Evolutionary conservation across 2,888 invertebrate genomes (phyloP).

Genomic region (Hirtodrosophila cameraria): DNA sequence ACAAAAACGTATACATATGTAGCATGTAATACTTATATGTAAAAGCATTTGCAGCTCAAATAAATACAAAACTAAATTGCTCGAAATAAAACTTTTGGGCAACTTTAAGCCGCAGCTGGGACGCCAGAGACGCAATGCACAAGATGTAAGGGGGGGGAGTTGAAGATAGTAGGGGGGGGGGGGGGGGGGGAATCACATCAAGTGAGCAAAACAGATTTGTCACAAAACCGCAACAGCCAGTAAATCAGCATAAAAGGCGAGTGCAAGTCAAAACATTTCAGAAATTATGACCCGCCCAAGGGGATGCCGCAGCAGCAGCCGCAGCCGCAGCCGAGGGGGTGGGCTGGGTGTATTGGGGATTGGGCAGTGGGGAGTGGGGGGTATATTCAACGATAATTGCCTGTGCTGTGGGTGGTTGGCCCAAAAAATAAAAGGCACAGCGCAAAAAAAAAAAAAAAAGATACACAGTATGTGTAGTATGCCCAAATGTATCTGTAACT

Average conservation of each 20-base stretch:
- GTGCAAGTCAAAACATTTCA: slow-evolving; percentile 78
- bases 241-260: slow-evolving; percentile 78
- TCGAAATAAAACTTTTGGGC: slow-evolving; percentile 69
- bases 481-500: slow-evolving; percentile 14
- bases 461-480: slow-evolving; percentile 12
- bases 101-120: slow-evolving; percentile 60
- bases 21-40: slow-evolving; percentile 12
- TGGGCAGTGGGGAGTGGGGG: background rate
- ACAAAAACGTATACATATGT: slow-evolving; percentile 11
- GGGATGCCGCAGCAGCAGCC: slow-evolving; percentile 53
- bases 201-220: slow-evolving; percentile 79
- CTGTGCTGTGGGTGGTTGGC: slow-evolving; percentile 33
- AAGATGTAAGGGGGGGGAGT: background rate
- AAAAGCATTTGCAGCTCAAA: slow-evolving; percentile 48
- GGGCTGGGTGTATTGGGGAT: too few relatives aligned
- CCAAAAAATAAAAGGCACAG: slow-evolving; percentile 38
- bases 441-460: slow-evolving; percentile 18
- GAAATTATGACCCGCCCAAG: slow-evolving; percentile 74
- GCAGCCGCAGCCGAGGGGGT: slow-evolving; percentile 51
- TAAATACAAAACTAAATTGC: slow-evolving; percentile 77
- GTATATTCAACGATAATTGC: slow-evolving; percentile 68
- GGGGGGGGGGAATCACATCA: slow-evolving; percentile 62
- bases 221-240: slow-evolving; percentile 79
- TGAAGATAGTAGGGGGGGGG: background rate
- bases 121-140: background rate